Evolutionary conservation across 2,888 invertebrate genomes (phyloP).

Genomic region (Pasiphila rectangulata): DNA sequence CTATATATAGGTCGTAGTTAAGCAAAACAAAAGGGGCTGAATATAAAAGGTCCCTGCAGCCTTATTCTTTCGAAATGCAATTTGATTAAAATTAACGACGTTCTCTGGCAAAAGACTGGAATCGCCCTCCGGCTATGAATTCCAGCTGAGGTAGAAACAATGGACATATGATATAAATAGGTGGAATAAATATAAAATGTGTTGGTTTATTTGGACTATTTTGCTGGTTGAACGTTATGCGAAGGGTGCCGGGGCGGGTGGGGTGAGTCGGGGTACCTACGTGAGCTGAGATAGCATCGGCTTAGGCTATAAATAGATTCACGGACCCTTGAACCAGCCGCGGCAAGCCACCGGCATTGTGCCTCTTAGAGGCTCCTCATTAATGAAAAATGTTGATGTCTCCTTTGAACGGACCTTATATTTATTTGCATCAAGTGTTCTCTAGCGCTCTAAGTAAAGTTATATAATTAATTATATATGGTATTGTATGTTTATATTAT

Average conservation of each 20-base stretch:
- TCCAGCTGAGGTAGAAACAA: conserved; percentile 66
- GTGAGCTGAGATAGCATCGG: conserved; percentile 69
- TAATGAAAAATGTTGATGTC: conserved; percentile 20
- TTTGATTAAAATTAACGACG: conserved; percentile 56
- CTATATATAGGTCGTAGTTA: no score
- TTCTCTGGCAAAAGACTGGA: conserved; percentile 51
- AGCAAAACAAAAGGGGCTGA: conserved; percentile 5
- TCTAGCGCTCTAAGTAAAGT: background rate
- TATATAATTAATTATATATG: background rate
- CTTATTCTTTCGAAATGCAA: conserved; percentile 30
- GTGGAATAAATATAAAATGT: conserved; percentile 70
- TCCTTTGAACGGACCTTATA: conserved; percentile 11
- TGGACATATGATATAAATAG: conserved; percentile 76
- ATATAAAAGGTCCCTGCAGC: conserved; percentile 6
- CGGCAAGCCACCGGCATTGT: conserved; percentile 52
- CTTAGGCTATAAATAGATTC: conserved; percentile 74
- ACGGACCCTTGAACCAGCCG: conserved; percentile 77
- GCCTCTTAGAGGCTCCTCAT: conserved; percentile 53
- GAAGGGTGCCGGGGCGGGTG: conserved; percentile 73
- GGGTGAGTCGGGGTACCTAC: conserved; percentile 55
- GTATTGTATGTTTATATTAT: background rate
- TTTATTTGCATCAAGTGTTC: background rate
- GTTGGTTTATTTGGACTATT: conserved; percentile 70
- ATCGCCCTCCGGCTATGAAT: conserved; percentile 66
- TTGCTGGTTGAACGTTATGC: conserved; percentile 69